phyloP scores from a whole-genome alignment of 2,888 invertebrate species.

The Chrysolina americana region DNA sequence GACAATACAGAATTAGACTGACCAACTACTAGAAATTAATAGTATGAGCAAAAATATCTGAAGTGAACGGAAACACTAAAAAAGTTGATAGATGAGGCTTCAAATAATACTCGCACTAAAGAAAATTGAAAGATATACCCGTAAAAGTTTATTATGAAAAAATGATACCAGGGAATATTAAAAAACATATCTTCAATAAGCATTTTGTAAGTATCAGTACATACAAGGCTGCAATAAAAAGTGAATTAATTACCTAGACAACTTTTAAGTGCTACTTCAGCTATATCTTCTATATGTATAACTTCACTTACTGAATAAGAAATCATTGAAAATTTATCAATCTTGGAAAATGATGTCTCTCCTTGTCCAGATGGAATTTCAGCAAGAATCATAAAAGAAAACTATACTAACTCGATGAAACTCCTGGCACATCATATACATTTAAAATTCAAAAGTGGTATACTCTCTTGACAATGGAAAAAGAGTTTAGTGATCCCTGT shows the following conservation, averaged over 20 bases:
- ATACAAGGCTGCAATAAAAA: neutral
- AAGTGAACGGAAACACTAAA: constrained; percentile 22
- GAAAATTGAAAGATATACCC: neutral
- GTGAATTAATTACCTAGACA: constrained; percentile 10
- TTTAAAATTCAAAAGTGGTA: constrained; percentile 8
- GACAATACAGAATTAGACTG: constrained; percentile 20
- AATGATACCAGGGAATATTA: neutral
- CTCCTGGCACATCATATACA: constrained; percentile 11
- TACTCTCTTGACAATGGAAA: constrained; percentile 1
- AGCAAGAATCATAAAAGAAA: neutral
- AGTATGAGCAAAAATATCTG: constrained; percentile 9
- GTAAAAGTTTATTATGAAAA: neutral
- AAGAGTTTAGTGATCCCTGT: constrained; percentile 3
- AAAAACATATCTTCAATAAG: neutral
- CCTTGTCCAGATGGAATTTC: constrained; percentile 18
- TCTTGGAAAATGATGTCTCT: neutral
- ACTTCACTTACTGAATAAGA: neutral
- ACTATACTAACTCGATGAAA: neutral
- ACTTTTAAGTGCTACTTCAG: constrained; percentile 2
- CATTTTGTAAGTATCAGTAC: neutral
- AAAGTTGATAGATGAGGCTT: neutral
- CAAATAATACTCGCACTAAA: neutral
- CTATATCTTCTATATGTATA: neutral
- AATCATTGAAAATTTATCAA: neutral
- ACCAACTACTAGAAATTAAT: constrained; percentile 16